phyloP scores from a whole-genome alignment of 2,797 vertebrate genomes.

The Sebastes cheni region DNA sequence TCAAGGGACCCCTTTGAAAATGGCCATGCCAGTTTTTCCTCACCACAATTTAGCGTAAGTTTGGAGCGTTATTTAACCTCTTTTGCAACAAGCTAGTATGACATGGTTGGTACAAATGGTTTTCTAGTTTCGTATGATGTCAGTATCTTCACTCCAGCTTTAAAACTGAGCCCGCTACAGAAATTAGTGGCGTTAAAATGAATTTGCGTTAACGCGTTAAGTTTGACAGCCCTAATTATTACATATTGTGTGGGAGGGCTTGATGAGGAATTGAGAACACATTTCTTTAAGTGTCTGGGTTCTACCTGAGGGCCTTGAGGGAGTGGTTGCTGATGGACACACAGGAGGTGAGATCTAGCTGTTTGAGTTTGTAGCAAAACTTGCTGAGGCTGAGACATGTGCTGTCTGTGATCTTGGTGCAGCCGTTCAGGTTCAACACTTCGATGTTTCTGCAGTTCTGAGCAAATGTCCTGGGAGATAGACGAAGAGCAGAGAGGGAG shows the following conservation, averaged over 20 bases:
- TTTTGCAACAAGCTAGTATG: too few species aligned
- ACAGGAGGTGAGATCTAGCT: conserved; percentile 95
- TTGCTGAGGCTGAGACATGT: conserved; percentile 96
- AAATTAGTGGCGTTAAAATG: too few species aligned
- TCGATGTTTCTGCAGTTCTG: conserved; percentile 98
- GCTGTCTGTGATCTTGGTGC: conserved; percentile 98
- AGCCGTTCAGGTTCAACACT: conserved; percentile 94
- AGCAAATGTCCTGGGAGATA: conserved; percentile 88
- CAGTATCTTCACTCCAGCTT: too few species aligned
- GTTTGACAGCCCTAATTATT: too few species aligned
- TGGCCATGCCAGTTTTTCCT: too few species aligned
- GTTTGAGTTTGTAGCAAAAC: conserved; percentile 95
- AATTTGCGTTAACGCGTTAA: too few species aligned
- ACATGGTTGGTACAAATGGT: too few species aligned
- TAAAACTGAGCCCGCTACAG: too few species aligned
- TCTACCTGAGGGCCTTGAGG: conserved; percentile 93
- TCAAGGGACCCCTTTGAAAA: too few species aligned
- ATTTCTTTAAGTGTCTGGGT: neutral
- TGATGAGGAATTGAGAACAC: neutral
- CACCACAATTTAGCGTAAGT: too few species aligned
- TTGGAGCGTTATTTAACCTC: too few species aligned
- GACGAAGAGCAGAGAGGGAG: neutral
- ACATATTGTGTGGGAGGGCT: neutral
- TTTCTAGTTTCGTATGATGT: too few species aligned
- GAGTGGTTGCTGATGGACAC: conserved; percentile 95